Base-by-base conservation (phyloP, 2,113 vertebrate genomes). In the Bucco capensis region DNA sequence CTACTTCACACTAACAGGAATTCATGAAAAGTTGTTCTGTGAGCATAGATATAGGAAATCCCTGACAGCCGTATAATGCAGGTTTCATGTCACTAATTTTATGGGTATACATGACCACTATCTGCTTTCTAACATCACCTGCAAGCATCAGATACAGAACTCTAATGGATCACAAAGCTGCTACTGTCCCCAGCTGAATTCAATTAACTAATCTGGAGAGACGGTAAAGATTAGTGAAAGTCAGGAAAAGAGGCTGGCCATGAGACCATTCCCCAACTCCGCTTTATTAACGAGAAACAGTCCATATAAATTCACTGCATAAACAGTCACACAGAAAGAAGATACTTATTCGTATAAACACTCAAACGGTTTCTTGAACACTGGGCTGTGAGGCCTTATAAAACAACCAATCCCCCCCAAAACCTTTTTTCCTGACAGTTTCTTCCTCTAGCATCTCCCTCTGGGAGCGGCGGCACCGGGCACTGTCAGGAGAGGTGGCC, bases 81-180 rank as follows among this genome's bases (percentile, higher is more conserved):
- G 5, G 7, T 47, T 37, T 33, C 7, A 0, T 54, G 24, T 44
- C 15, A 10, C 7, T 38, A 5, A 28, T 31, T 18, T 30, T 23
- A 24, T 0, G 3, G 24, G 12, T 12, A 24, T 11, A 6, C 23
- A 14, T 1, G n/a, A 16, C 23, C 0, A 42, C 0, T 6, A 35
- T 5, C 22, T 31, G 21, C 44, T 35, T 33, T 44, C 30, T 19
- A 24, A 18, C n/a, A 13, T 10, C 42, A 16, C 6, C 25, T 10
- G 24, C 1, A 1, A 18, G 15, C 9, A 5, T 2, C 31, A 21
- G 40, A 30, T 14, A 38, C 23, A 2, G 56, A 30, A 47, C 57
- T 14, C 0, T 33, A 16, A 17, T 0, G 8, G 37, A 58, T 15
- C 0, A 1, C 9, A 46, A 21, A 38, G 46, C 30, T 37, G 6